These are phyloP conservation scores for Silvanus unidentatus DNA, from an alignment of 2,888 invertebrate genomes.

Conservation along the genomic window DNA sequence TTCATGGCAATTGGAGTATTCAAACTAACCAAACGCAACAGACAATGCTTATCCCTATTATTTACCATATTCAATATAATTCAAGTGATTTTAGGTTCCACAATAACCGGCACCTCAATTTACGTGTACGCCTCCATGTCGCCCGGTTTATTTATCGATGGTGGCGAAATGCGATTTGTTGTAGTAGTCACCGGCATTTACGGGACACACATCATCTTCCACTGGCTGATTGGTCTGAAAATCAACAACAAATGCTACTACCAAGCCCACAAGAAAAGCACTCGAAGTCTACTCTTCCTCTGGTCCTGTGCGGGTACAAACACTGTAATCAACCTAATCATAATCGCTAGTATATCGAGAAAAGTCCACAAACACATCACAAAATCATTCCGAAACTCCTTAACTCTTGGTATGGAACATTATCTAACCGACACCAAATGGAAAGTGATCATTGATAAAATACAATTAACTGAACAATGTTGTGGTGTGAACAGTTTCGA, in stretches of 20 bases:
- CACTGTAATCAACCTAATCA: constrained; percentile 36
- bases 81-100: constrained; percentile 37
- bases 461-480: constrained; percentile 53
- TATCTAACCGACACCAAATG: constrained; percentile 53
- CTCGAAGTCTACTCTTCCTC: constrained; percentile 36
- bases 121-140: constrained; percentile 38
- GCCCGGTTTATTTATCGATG: constrained; percentile 41
- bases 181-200: constrained; percentile 41
- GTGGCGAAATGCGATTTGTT: constrained; percentile 41
- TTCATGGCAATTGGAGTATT: constrained; percentile 35
- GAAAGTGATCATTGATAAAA: constrained; percentile 53
- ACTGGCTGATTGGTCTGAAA: constrained; percentile 40
- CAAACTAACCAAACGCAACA: constrained; percentile 30
- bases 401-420: constrained; percentile 53
- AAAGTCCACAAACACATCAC: constrained; percentile 42
- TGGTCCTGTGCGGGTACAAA: constrained; percentile 41
- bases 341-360: constrained; percentile 35
- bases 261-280: constrained; percentile 44
- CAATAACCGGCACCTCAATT: constrained; percentile 35
- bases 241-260: constrained; percentile 40
- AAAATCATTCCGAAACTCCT: constrained; percentile 48
- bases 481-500: constrained; percentile 52
- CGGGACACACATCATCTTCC: constrained; percentile 39
- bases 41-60: constrained; percentile 28
- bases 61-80: constrained; percentile 35